These are phyloP conservation scores for Callionymus lyra DNA, from an alignment of 2,113 vertebrate genomes.

Conservation along the genomic window DNA sequence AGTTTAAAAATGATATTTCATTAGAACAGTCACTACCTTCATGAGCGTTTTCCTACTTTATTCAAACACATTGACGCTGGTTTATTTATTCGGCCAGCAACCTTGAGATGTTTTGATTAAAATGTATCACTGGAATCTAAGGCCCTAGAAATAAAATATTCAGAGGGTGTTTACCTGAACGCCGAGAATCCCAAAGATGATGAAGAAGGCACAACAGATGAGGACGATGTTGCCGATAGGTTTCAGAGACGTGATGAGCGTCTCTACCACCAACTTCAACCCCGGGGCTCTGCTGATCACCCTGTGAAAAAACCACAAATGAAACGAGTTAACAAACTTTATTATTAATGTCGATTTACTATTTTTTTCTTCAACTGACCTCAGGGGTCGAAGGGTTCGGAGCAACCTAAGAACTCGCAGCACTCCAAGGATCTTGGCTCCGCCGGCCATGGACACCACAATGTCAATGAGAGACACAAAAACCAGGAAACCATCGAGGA, in stretches of 20 bases:
- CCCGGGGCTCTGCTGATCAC: slow-evolving; percentile 96
- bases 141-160: background rate
- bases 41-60: too few relatives aligned
- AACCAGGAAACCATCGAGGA: slow-evolving; percentile 59
- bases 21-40: too few relatives aligned
- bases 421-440: slow-evolving; percentile 60
- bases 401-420: slow-evolving; percentile 58
- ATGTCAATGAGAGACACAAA: slow-evolving; percentile 59
- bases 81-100: too few relatives aligned
- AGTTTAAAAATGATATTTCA: too few relatives aligned
- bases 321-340: too few relatives aligned
- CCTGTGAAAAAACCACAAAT: too few relatives aligned
- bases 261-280: slow-evolving; percentile 93
- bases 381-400: slow-evolving; percentile 55
- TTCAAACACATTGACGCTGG: too few relatives aligned
- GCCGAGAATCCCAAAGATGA: slow-evolving; percentile 95
- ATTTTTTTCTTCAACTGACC: slow-evolving; percentile 65
- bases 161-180: slow-evolving; percentile 75
- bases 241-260: slow-evolving; percentile 92
- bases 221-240: slow-evolving; percentile 97
- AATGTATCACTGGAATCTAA: too few relatives aligned
- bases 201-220: slow-evolving; percentile 98
- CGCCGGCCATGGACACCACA: slow-evolving; percentile 60
- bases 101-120: too few relatives aligned
- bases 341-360: too few relatives aligned